Evolutionary conservation across 1,140 invertebrate genomes (phyloP), one percentile per base, ranked within the genome.

Genomic region (Armadillidium nasatum): DNA sequence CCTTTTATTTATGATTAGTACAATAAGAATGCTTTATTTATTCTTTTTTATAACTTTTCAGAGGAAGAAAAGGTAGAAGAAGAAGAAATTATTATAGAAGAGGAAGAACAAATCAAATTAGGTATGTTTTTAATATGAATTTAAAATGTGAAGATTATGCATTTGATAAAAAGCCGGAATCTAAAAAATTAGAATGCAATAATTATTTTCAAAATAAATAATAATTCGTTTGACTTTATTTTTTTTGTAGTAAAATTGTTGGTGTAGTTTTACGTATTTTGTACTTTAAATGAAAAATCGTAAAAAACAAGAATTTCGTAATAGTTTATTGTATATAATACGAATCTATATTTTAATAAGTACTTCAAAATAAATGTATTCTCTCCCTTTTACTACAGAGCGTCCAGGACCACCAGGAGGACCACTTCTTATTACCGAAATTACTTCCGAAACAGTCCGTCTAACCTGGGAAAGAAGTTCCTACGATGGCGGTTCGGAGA

Each of bases 321-420:
- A 33, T 1, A 33, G 6, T 60, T 19, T 60, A 7, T 15, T 3
- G 50, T 7, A 60, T 60, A 60, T 60, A 4, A 7, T 60, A 60
- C 7, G 3, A 4, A 3, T 15, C 4, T 15, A 60, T 19, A 60
- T 7, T 60, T 1, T 15, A 60, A 3, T 7, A 15, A 7, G 2
- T 15, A 60, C 50, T 60, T 15, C n/a, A 60, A 60, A 7, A 4
- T 60, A 33, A 33, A 33, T 33, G 33, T 33, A 1, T 33, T 33
- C 1, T 0, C 7, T 4, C 22, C 15, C 21, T 68, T 44, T 72
- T 77, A 83, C 85, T 82, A 79, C 82, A 92, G 94, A 95, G 82
- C 92, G 93, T 84, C 94, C 95, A 7, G 88, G 89, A 75, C 90
- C 89, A 82, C 95, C 95, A 0, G 89, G 93, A 85, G 90, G 90